Percentiles rank a stretch among this genome's conserved stretches.
Conservation (phyloP, 2,113 vertebrate genomes). For the Gallinago paraguaiae region DNA sequence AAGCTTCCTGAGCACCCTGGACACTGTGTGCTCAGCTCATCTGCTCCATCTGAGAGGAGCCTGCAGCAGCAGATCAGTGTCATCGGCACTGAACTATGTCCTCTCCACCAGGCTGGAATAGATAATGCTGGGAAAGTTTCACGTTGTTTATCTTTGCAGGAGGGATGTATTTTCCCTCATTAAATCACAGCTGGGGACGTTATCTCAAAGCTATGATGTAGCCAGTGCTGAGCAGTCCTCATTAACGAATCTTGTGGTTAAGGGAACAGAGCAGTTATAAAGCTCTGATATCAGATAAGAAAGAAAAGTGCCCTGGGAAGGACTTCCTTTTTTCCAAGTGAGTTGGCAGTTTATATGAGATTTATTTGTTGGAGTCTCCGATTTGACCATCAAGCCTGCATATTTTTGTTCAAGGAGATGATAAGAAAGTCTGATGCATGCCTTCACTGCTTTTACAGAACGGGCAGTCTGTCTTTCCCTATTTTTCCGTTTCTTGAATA, state of each 20-base stretch:
- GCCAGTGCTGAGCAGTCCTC: neutral
- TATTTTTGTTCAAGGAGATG: neutral
- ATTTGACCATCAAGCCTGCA: neutral
- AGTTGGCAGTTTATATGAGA: neutral
- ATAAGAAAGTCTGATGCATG: slow-evolving; percentile 6
- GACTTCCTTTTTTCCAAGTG: neutral
- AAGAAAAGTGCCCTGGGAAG: neutral
- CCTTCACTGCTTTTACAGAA: neutral
- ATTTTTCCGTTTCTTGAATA: neutral
- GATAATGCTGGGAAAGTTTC: slow-evolving; percentile 7
- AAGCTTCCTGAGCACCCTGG: neutral
- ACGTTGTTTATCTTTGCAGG: slow-evolving; percentile 13
- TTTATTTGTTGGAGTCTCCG: neutral
- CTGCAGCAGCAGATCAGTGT: neutral
- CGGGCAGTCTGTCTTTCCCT: neutral
- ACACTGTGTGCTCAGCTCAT: neutral
- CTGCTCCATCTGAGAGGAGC: neutral
- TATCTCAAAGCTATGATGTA: slow-evolving; percentile 6
- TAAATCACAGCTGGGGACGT: slow-evolving; percentile 29
- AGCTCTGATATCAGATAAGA: slow-evolving; percentile 18
- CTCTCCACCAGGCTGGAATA: neutral
- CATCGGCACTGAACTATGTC: neutral
- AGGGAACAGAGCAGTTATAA: neutral
- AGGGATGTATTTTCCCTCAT: neutral
- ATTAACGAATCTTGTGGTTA: neutral